Evolutionary conservation across 2,113 vertebrate genomes (phyloP).

Genomic region (Penelope pileata): DNA sequence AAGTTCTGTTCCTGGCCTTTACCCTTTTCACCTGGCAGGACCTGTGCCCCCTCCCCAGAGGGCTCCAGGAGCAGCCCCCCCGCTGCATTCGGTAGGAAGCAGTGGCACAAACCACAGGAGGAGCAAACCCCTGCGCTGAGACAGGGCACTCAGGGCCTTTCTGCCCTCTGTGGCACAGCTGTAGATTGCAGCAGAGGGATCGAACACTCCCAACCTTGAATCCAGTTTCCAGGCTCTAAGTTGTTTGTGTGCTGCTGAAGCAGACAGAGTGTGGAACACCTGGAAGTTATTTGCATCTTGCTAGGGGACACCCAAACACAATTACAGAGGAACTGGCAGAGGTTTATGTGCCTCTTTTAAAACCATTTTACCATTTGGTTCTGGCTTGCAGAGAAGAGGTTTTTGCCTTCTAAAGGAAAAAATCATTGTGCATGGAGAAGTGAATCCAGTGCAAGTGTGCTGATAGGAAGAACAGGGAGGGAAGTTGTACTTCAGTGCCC

Average conservation of each 20-base stretch:
- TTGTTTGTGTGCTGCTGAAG: background rate
- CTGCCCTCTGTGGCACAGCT: background rate
- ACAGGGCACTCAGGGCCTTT: background rate
- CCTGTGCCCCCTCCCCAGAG: background rate
- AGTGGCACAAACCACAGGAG: background rate
- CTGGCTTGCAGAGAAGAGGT: background rate
- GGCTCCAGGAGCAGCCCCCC: too few species aligned
- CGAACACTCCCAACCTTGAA: background rate
- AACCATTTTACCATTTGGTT: background rate
- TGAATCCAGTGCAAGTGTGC: background rate
- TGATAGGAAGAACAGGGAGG: background rate
- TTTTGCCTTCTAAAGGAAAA: background rate
- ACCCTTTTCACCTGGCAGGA: background rate
- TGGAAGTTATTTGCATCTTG: background rate
- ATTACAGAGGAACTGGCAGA: background rate
- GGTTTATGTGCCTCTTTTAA: background rate
- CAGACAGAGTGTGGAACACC: background rate
- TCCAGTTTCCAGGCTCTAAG: background rate
- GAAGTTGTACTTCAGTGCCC: background rate
- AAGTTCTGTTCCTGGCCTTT: background rate
- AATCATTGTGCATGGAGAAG: rapidly evolving
- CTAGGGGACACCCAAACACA: rapidly evolving
- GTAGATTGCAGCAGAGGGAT: background rate
- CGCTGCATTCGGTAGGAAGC: background rate
- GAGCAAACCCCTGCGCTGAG: background rate